Percentiles rank a stretch among this genome's conserved stretches.
These are phyloP conservation scores for Stegophylla sp. DNA, from an alignment of 2,888 invertebrate species.

Conservation along the genomic window DNA sequence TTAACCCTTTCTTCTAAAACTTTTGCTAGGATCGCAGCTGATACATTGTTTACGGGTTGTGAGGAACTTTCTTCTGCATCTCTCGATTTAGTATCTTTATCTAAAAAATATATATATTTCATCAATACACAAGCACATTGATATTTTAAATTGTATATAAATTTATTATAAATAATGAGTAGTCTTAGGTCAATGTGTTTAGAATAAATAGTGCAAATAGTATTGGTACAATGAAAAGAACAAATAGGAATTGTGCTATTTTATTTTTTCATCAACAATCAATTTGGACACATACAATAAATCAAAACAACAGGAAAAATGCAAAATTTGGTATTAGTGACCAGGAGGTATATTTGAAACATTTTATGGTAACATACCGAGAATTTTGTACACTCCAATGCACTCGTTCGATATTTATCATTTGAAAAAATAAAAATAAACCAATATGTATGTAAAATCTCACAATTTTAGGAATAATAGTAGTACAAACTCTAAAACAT, in stretches of 20 bases:
- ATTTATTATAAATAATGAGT: background rate
- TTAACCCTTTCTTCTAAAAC: constrained; percentile 86
- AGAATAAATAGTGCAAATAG: background rate
- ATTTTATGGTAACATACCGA: constrained; percentile 25
- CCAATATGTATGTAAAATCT: background rate
- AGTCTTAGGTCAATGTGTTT: background rate
- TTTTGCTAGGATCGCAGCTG: constrained; percentile 89
- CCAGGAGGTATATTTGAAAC: background rate
- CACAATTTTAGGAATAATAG: background rate
- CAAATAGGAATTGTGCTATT: constrained; percentile 4
- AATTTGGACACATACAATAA: background rate
- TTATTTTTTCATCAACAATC: background rate
- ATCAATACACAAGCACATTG: background rate
- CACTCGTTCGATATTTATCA: background rate
- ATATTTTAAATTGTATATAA: background rate
- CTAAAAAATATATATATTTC: constrained; percentile 59
- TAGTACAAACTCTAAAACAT: background rate
- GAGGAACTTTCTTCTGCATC: constrained; percentile 61
- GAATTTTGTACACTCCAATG: constrained; percentile 12
- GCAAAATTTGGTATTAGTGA: background rate
- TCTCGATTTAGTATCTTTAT: constrained; percentile 61
- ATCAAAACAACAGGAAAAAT: constrained; percentile 14
- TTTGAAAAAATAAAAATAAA: constrained; percentile 7
- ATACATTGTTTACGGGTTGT: constrained; percentile 76
- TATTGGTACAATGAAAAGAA: background rate